Evolutionary conservation across 2,797 vertebrate species (phyloP).

Genomic region (Rhynchonycteris naso): DNA sequence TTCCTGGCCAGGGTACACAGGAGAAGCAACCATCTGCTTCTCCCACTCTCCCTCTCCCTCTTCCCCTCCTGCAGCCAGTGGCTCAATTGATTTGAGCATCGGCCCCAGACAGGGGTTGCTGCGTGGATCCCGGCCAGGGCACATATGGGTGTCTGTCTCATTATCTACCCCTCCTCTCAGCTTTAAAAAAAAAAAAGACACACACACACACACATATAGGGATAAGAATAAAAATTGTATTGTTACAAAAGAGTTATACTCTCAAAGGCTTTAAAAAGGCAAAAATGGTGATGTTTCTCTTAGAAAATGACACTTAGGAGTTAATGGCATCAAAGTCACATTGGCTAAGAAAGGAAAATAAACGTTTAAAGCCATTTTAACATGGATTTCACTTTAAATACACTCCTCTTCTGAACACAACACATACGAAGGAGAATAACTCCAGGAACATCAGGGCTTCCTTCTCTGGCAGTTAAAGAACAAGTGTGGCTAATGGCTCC

Average conservation of each 20-base stretch:
- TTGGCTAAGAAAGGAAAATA: conserved; percentile 5
- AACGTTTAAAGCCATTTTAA: background rate
- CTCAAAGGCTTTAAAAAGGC: conserved; percentile 42
- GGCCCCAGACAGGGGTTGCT: too few species aligned
- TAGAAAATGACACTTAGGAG: conserved; percentile 16
- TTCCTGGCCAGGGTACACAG: too few species aligned
- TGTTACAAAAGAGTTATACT: conserved; percentile 12
- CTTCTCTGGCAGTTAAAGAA: background rate
- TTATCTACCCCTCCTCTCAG: too few species aligned
- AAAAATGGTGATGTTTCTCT: background rate
- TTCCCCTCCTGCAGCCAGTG: too few species aligned
- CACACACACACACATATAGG: background rate
- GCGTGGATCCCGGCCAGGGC: too few species aligned
- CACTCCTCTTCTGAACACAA: background rate
- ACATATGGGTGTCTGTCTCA: too few species aligned
- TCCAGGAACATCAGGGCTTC: background rate
- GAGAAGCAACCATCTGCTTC: too few species aligned
- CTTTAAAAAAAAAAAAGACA: background rate
- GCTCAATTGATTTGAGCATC: too few species aligned
- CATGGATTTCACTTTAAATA: background rate
- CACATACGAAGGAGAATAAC: background rate
- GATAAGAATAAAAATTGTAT: conserved; percentile 23
- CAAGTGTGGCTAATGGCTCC: background rate
- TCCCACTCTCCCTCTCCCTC: too few species aligned
- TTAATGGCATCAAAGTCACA: conserved; percentile 38